These are phyloP conservation scores for Drepanosiphum platanoidis DNA, from an alignment of 2,888 invertebrate species.

Conservation along the genomic window DNA sequence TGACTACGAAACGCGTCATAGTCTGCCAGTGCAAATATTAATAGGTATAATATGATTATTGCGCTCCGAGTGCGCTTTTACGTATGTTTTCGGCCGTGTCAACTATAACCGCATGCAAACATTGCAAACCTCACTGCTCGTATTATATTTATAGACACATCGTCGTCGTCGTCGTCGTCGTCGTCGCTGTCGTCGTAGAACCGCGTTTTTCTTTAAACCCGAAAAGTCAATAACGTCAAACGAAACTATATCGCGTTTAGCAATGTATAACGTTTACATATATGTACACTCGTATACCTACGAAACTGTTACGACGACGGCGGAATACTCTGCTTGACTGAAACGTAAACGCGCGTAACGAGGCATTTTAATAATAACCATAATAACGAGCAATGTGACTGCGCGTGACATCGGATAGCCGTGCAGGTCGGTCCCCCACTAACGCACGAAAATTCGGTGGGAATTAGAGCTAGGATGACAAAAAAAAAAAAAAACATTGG, in stretches of 20 bases:
- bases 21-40: no score
- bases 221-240: not conserved
- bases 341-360: not conserved
- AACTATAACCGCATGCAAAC: not conserved
- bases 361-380: no score
- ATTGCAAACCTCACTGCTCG: not conserved
- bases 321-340: not conserved
- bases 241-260: not conserved
- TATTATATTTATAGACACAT: not conserved
- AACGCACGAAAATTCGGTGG: not conserved
- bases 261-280: not conserved
- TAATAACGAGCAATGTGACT: not conserved
- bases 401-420: not conserved
- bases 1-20: no score
- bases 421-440: not conserved
- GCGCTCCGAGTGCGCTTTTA: no score
- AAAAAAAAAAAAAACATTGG: not conserved
- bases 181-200: no score
- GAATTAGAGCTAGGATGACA: not conserved
- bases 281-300: no score
- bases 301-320: not conserved
- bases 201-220: not conserved
- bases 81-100: no score
- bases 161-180: no score
- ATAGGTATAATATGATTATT: no score